Conservation (phyloP, 2,888 invertebrate genomes). For the Operophtera brumata region DNA sequence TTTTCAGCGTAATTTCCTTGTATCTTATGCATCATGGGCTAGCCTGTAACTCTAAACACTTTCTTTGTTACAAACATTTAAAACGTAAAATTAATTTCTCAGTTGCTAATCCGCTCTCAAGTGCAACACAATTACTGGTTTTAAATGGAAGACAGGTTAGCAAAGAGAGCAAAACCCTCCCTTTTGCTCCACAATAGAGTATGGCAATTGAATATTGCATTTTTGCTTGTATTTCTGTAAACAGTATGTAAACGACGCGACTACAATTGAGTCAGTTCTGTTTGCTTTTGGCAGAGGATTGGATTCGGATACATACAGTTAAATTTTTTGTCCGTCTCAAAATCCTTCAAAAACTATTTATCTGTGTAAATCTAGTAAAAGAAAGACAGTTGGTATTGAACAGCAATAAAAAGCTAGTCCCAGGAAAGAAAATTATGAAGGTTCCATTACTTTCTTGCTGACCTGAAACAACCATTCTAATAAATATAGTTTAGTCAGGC, state of each 20-base stretch:
- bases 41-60: too few species aligned
- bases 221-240: constrained; percentile 69
- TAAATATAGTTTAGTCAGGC: too few species aligned
- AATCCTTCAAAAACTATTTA: background rate
- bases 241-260: constrained; percentile 74
- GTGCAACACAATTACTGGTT: constrained; percentile 2
- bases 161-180: constrained; percentile 25
- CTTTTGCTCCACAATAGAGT: constrained; percentile 33
- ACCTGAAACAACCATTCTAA: too few species aligned
- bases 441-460: too few species aligned
- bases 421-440: too few species aligned
- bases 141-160: constrained; percentile 29
- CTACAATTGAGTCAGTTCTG: constrained; percentile 60
- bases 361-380: too few species aligned
- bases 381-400: too few species aligned
- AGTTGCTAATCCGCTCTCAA: background rate
- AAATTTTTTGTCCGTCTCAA: constrained; percentile 16
- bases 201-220: constrained; percentile 46
- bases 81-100: background rate
- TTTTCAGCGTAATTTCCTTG: too few species aligned
- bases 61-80: too few species aligned
- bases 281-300: constrained; percentile 63
- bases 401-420: too few species aligned
- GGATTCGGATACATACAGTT: constrained; percentile 39
- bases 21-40: too few species aligned